These are phyloP conservation scores for Oreocharis arfaki DNA, from an alignment of 2,113 vertebrate genomes.

Conservation along the genomic window DNA sequence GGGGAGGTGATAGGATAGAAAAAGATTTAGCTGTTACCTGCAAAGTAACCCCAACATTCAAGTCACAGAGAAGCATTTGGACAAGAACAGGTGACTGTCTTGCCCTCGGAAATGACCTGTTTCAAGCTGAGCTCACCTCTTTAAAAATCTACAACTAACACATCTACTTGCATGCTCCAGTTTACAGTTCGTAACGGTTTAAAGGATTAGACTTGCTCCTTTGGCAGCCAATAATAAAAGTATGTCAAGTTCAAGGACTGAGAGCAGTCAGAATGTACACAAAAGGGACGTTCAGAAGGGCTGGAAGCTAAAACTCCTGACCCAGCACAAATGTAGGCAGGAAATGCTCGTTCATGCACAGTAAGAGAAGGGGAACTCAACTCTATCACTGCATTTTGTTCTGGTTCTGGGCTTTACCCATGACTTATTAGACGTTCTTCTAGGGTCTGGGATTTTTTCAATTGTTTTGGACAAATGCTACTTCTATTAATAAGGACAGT, in stretches of 20 bases:
- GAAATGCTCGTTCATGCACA: not conserved
- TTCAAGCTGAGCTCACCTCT: not conserved
- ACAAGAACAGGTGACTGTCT: not conserved
- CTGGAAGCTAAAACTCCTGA: not conserved
- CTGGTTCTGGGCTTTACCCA: not conserved
- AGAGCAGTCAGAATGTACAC: not conserved
- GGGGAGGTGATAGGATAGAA: not conserved
- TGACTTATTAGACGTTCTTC: not conserved
- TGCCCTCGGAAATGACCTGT: not conserved
- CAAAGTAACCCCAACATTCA: not conserved
- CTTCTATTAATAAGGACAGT: not conserved
- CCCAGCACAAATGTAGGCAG: not conserved
- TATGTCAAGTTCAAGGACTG: not conserved
- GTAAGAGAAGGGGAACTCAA: not conserved
- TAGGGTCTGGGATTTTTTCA: not conserved
- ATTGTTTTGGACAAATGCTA: not conserved
- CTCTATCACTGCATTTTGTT: accelerated
- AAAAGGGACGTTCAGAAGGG: not conserved
- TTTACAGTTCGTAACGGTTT: not conserved
- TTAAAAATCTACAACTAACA: not conserved
- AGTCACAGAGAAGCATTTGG: not conserved
- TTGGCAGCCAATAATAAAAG: not conserved
- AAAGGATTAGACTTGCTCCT: not conserved
- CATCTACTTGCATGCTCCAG: not conserved
- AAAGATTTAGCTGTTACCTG: not conserved